Conservation (phyloP, 1,140 invertebrate genomes). For the Papilio helenus region DNA sequence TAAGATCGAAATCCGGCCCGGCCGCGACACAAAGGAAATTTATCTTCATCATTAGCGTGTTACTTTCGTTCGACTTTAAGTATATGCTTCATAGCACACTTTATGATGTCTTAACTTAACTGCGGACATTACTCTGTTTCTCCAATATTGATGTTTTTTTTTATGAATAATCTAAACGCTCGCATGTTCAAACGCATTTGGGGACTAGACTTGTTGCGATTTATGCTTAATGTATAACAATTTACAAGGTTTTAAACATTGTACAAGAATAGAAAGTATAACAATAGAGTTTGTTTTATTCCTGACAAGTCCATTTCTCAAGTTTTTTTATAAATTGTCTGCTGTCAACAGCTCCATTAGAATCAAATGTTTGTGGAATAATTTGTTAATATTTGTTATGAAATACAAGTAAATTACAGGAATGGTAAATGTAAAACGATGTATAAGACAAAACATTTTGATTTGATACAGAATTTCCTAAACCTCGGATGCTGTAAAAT, state of each 20-base stretch:
- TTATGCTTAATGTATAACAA: not conserved
- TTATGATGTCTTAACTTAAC: conserved; percentile 41
- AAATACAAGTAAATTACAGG: not conserved
- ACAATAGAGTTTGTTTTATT: conserved; percentile 1
- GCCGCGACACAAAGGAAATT: conserved; percentile 71
- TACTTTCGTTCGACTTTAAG: conserved; percentile 60
- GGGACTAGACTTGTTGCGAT: not conserved
- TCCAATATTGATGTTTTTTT: not conserved
- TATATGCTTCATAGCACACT: conserved; percentile 43
- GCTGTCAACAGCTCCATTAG: not conserved
- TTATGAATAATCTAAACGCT: not conserved
- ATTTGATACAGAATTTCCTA: conserved; percentile 63
- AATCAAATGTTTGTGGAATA: not conserved
- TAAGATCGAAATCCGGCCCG: conserved; percentile 62
- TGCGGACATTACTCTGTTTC: conserved; percentile 29
- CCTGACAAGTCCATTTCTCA: not conserved
- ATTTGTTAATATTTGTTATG: not conserved
- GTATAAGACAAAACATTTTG: conserved; percentile 56
- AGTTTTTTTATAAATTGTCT: not conserved
- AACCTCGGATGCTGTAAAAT: conserved; percentile 63
- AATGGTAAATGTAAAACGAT: conserved; percentile 2
- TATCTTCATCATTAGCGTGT: conserved; percentile 76
- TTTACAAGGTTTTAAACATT: not conserved
- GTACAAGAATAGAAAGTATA: not conserved
- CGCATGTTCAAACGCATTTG: not conserved